Base-by-base conservation (phyloP, 2,888 invertebrate genomes). In the Myopa tessellatipennis region DNA sequence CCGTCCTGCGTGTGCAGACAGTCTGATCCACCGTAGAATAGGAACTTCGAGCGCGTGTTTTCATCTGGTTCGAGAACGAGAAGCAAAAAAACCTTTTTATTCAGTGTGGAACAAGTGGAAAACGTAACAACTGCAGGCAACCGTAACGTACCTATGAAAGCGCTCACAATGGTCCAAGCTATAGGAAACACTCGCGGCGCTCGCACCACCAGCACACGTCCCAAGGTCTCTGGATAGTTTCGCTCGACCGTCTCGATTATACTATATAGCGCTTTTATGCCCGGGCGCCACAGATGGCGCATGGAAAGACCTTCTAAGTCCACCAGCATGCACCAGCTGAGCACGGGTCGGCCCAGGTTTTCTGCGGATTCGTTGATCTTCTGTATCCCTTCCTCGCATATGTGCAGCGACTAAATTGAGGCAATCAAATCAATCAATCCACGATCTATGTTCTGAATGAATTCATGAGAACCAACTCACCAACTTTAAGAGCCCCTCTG, bases 201-300 rank as follows among this genome's bases (percentile, higher is more conserved):
- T 68, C 97, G 91, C 67, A 97, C 95, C 77, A 98, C 96, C 78
- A 98, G 91, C 79, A 98, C 95, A 58, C 95, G 91, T 2, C 96
- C 96, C 94, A 98, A 95, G 12, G 97, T 98, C 90, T 98, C 98
- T 0, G 98, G 98, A 90, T 98, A 98, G 90, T 98, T 97, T 67
- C 95, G 95, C 89, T 98, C 96, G 40, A 97, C 96, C 71, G 96
- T 94, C 89, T 95, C 95, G 83, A 95, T 95, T 80, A 94, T 92
- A 79, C 91, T 85, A 7, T 89, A 84, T 81, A 94, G 88, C 0
- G 94, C 94, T 83, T 93, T 93, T 81, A 98, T 94, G 38, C 98
- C 98, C 0, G 98, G 98, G 82, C 97, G 90, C 98, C 98, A 98
- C 79, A 98, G 91, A 90, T 98, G 98, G 4, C 98, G 92, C 97